A percentile compares a stretch with the other conserved stretches of the same genome.
These are phyloP conservation scores for Euura saliciscinereae DNA, from an alignment of 1,140 invertebrate species.

Conservation along the genomic window DNA sequence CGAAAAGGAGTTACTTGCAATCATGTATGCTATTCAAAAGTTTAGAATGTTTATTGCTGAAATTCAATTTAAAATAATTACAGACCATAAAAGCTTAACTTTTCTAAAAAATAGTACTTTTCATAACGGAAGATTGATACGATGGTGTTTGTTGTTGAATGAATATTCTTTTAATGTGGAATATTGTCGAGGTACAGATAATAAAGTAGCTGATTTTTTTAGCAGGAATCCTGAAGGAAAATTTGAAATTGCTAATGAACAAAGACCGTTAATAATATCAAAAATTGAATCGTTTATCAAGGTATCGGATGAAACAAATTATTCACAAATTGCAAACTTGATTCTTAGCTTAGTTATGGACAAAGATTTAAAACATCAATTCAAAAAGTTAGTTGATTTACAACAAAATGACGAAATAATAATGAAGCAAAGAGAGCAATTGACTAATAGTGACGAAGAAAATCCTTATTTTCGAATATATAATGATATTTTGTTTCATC, in stretches of 20 bases:
- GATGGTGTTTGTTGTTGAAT: slow-evolving; percentile 51
- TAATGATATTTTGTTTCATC: not conserved
- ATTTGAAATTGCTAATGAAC: not conserved
- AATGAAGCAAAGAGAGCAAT: not conserved
- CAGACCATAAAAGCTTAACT: slow-evolving; percentile 38
- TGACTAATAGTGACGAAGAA: not conserved
- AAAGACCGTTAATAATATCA: too few relatives aligned
- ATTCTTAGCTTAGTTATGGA: not conserved
- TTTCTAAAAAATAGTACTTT: slow-evolving; percentile 51
- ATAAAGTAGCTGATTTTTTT: not conserved
- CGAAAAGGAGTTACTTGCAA: slow-evolving; percentile 14
- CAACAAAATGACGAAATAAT: not conserved
- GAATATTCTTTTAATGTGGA: slow-evolving; percentile 48
- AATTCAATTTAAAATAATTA: slow-evolving; percentile 16
- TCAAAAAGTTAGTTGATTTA: not conserved
- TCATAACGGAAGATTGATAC: slow-evolving; percentile 43
- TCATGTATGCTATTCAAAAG: slow-evolving; percentile 11
- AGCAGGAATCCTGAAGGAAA: not conserved
- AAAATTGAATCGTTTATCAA: not conserved
- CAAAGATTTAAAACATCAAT: not conserved
- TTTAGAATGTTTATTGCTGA: too few relatives aligned
- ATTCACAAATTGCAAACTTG: not conserved
- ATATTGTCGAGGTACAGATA: slow-evolving; percentile 31
- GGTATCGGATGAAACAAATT: not conserved
- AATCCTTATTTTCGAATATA: slow-evolving; percentile 1